Evolutionary conservation across 2,797 vertebrate species (phyloP).

Genomic region (Alosa sapidissima): DNA sequence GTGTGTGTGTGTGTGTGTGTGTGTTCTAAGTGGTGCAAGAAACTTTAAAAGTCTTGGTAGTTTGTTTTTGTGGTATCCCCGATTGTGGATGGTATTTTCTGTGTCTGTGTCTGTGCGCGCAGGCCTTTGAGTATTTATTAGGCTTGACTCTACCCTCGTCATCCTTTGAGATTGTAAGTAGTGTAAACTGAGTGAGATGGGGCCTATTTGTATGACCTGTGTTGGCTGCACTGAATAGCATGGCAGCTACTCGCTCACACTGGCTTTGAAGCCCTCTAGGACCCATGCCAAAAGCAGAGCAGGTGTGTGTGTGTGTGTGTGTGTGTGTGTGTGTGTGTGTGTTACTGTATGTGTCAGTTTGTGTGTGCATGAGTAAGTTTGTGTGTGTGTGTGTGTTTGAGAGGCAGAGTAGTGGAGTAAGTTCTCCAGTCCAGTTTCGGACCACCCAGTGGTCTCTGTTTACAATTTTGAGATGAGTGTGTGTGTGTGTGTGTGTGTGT

Average conservation of each 20-base stretch:
- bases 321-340: slow-evolving; percentile 28
- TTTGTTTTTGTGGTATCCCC: not conserved
- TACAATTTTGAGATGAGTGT: not conserved
- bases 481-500: not conserved
- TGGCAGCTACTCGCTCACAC: slow-evolving; percentile 21
- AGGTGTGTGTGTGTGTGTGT: slow-evolving; percentile 23
- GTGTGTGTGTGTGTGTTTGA: too few relatives aligned
- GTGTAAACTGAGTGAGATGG: not conserved
- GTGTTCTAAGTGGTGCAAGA: not conserved
- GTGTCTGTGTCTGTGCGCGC: not conserved
- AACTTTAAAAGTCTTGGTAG: not conserved
- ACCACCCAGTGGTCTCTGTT: slow-evolving; percentile 7
- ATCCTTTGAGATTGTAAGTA: not conserved
- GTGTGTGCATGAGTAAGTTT: not conserved
- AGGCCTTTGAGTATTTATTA: not conserved
- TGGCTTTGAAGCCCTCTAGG: slow-evolving; percentile 42
- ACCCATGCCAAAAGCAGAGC: not conserved
- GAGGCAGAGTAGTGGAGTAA: not conserved
- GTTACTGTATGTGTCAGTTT: not conserved
- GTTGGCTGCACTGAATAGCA: not conserved
- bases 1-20: not conserved
- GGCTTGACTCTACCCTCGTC: not conserved
- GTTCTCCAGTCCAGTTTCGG: not conserved
- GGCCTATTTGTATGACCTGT: not conserved
- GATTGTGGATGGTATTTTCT: not conserved